phyloP scores from a whole-genome alignment of 2,888 invertebrate species.

The Diarsia rubi region DNA sequence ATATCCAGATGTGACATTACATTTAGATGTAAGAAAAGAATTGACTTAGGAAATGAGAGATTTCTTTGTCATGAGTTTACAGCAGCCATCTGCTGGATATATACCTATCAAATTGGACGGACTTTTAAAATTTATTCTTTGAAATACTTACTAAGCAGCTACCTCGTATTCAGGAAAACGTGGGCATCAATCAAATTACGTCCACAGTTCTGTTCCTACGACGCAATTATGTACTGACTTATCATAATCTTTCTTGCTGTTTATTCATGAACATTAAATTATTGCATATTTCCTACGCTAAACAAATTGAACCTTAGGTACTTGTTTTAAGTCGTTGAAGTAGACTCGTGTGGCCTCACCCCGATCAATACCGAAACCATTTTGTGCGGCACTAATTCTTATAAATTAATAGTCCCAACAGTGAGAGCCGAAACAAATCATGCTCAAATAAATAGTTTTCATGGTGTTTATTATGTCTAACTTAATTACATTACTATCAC shows the following conservation, averaged over 20 bases:
- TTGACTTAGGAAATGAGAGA: neutral
- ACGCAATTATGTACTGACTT: too few species aligned
- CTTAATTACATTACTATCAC: neutral
- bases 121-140: too few species aligned
- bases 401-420: neutral
- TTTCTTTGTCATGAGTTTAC: neutral
- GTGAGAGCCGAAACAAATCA: neutral
- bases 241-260: too few species aligned
- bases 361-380: neutral
- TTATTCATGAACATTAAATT: too few species aligned
- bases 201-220: too few species aligned
- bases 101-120: neutral
- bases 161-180: too few species aligned
- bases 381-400: neutral
- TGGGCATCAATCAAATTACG: too few species aligned
- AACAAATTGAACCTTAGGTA: neutral
- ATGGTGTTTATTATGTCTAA: neutral
- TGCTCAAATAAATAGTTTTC: neutral
- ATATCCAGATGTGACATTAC: neutral
- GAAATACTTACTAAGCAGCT: too few species aligned
- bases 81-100: neutral
- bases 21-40: neutral
- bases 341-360: neutral
- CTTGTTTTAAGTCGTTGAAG: neutral
- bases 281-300: too few species aligned